These are phyloP conservation scores for Neodiprion virginianus DNA, from an alignment of 1,140 invertebrate species.

Conservation along the genomic window DNA sequence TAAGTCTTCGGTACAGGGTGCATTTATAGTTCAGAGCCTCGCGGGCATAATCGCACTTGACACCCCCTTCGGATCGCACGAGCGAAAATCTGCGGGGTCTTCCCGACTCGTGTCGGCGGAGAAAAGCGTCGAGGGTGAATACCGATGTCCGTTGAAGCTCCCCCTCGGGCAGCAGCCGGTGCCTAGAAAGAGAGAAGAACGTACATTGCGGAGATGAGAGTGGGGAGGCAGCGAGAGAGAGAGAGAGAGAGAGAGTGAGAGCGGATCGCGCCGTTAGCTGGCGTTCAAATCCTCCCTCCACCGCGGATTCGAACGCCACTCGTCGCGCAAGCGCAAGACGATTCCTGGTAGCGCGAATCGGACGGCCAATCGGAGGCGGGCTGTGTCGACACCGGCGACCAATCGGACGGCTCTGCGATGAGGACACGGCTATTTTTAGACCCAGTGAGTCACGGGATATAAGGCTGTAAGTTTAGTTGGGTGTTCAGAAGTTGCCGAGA, in stretches of 20 bases:
- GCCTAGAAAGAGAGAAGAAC: background rate
- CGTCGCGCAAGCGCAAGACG: slow-evolving; percentile 34
- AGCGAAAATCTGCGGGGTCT: too few relatives aligned
- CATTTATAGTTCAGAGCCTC: too few relatives aligned
- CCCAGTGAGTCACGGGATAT: slow-evolving; percentile 61
- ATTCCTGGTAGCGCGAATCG: slow-evolving; percentile 38
- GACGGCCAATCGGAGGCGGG: slow-evolving; percentile 33
- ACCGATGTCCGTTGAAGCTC: background rate
- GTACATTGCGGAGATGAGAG: too few relatives aligned
- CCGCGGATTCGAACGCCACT: background rate
- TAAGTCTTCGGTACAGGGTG: too few relatives aligned
- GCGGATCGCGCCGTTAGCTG: slow-evolving; percentile 23
- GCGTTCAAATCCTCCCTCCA: slow-evolving; percentile 39
- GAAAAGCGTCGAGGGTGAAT: background rate
- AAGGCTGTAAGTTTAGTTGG: slow-evolving; percentile 55
- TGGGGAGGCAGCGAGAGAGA: background rate
- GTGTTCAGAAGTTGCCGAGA: slow-evolving; percentile 54
- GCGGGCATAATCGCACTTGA: too few relatives aligned
- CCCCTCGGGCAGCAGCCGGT: background rate
- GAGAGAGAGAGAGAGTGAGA: slow-evolving; percentile 4
- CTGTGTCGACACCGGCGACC: slow-evolving; percentile 49
- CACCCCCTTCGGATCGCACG: too few relatives aligned
- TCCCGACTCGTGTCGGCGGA: too few relatives aligned
- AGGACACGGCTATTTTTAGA: slow-evolving; percentile 59
- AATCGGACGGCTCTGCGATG: slow-evolving; percentile 45